Evolutionary conservation across 2,113 vertebrate genomes (phyloP), one percentile per base, ranked within the genome.

Genomic region (Gallinago paraguaiae): DNA sequence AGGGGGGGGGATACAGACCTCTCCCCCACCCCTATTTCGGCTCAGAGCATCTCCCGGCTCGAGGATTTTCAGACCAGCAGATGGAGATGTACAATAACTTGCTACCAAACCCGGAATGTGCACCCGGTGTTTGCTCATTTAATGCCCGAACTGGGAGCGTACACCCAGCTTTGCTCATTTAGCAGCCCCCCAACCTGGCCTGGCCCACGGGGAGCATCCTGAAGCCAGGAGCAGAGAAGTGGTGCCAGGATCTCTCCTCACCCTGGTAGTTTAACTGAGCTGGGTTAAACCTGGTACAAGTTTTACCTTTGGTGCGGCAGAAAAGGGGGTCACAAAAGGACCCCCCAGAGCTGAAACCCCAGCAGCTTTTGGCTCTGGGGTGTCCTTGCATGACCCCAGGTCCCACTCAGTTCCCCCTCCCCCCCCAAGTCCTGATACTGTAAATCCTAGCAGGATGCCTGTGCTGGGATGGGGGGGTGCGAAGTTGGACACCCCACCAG

Each of bases 41-140:
- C 25, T 68, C 28, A 1, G 33, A 33, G 82, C 63, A 5, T 39
- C 57, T 91, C 56, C 25, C 4, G 5, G 33, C 63, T 33, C 11
- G 3, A 35, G 93, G 85, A 28, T 81, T 77, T 72, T 95, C 91
- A 97, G 83, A 65, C 98, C 98, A 98, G 98, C 97, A 98, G 98
- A 96, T 98, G 98, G 98, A 79, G 98, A 96, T 97, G 69, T 97
- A 93, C 94, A 96, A 92, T 91, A 97, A 97, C 87, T 53, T 0
- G 63, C 64, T 54, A 72, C n/a, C 1, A 39, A 77, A 11, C 25
- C 0, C 7, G 60, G 60, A 64, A 28, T 11, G 3, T 17, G 1
- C 35, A 35, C 54, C 25, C 8, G 4, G 68, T 5, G 6, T 56
- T 76, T 50, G 63, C 54, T 68, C 53, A 27, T n/a, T 35, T 60